Conservation (phyloP, 2,797 vertebrate genomes). For the Monodelphis domestica region DNA sequence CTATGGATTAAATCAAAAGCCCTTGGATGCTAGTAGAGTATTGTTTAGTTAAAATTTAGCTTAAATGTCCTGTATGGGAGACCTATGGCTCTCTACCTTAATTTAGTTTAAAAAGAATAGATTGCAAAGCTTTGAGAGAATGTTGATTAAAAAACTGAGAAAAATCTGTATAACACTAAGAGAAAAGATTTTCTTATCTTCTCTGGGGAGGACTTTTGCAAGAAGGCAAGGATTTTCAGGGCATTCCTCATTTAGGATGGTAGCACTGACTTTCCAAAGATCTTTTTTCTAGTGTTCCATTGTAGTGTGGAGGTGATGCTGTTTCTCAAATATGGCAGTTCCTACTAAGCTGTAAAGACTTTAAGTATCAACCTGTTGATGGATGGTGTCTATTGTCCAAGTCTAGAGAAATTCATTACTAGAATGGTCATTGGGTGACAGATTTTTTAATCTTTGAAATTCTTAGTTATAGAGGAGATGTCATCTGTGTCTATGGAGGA, state of each 20-base stretch:
- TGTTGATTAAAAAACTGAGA: neutral
- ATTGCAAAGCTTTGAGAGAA: neutral
- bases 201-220: neutral
- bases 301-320: neutral
- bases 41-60: slow-evolving; percentile 40
- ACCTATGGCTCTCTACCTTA: neutral
- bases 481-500: neutral
- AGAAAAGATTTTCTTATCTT: slow-evolving; percentile 3
- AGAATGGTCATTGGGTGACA: neutral
- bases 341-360: neutral
- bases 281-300: neutral
- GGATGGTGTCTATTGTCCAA: neutral
- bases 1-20: slow-evolving; percentile 1
- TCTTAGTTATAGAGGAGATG: neutral
- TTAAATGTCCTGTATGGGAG: slow-evolving; percentile 7
- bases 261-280: neutral
- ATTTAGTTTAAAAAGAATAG: neutral
- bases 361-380: neutral
- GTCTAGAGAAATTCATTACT: neutral
- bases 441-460: neutral
- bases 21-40: slow-evolving; percentile 1
- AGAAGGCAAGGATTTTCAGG: slow-evolving; percentile 11
- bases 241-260: slow-evolving; percentile 39
- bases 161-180: neutral
- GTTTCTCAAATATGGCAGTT: neutral